Evolutionary conservation across 1,140 invertebrate genomes (phyloP).

Genomic region (Drosophila nikananu): DNA sequence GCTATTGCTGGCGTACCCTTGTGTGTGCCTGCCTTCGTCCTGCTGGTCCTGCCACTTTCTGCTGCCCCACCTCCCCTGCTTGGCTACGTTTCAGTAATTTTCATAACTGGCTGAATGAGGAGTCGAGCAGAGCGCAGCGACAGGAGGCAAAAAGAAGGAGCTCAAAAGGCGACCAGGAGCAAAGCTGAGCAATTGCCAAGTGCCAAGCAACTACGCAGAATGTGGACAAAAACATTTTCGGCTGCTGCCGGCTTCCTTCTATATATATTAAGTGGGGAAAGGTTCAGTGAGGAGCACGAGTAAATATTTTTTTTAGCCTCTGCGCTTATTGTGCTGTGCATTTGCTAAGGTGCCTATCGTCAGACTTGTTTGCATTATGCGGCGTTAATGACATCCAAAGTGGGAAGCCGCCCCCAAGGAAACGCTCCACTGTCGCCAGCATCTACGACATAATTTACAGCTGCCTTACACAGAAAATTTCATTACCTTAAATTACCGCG

Average conservation of each 20-base stretch:
- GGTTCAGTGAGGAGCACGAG: constrained; percentile 34
- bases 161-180: constrained; percentile 36
- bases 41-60: constrained; percentile 14
- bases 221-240: constrained; percentile 79
- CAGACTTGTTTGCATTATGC: constrained; percentile 65
- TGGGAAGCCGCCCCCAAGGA: constrained; percentile 20
- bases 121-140: constrained; percentile 17
- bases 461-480: constrained; percentile 27
- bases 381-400: constrained; percentile 70
- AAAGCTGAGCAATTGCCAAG: constrained; percentile 67
- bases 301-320: constrained; percentile 64
- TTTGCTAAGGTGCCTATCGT: constrained; percentile 48
- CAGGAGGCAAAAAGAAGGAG: constrained; percentile 12
- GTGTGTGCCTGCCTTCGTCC: constrained; percentile 50
- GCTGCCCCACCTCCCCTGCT: constrained; percentile 11
- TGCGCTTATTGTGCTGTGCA: constrained; percentile 50
- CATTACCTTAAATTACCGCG: constrained; percentile 5
- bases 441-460: constrained; percentile 55
- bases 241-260: constrained; percentile 16
- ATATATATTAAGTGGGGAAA: constrained; percentile 30
- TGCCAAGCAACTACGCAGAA: constrained; percentile 50
- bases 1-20: constrained; percentile 17
- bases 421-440: constrained; percentile 18
- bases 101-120: constrained; percentile 68
- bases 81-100: constrained; percentile 82